Conservation (phyloP, 2,888 invertebrate species). For the Chrysodeixis includens region DNA sequence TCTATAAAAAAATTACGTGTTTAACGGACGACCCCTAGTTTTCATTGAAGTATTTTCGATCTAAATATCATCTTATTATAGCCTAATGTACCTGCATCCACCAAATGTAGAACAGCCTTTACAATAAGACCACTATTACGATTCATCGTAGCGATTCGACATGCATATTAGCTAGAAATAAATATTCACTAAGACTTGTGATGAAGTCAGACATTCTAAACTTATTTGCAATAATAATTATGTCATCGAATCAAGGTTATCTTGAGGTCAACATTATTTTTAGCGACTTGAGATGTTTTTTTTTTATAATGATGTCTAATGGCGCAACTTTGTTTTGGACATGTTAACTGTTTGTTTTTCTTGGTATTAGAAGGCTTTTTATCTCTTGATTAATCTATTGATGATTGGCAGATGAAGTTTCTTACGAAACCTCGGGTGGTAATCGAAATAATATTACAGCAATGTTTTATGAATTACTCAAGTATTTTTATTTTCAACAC, state of each 20-base stretch:
- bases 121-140: conserved; percentile 9
- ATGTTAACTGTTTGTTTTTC: background rate
- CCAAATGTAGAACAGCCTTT: conserved; percentile 10
- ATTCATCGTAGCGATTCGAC: conserved; percentile 1
- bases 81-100: background rate
- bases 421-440: too few relatives aligned
- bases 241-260: conserved; percentile 50
- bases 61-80: background rate
- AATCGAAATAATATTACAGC: too few relatives aligned
- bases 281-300: conserved; percentile 7
- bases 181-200: conserved; percentile 32
- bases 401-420: background rate
- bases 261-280: conserved; percentile 46
- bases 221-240: conserved; percentile 47
- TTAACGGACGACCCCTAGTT: too few relatives aligned
- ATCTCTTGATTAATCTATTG: background rate
- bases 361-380: background rate
- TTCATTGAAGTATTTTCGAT: too few relatives aligned
- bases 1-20: too few relatives aligned
- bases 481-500: too few relatives aligned
- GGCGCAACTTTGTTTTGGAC: background rate
- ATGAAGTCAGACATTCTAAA: conserved; percentile 51
- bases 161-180: conserved; percentile 21
- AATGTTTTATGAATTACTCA: too few relatives aligned
- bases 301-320: background rate